Percentiles rank a stretch among this genome's conserved stretches.
Conservation (phyloP, 2,888 invertebrate species). For the Adineta ricciae region DNA sequence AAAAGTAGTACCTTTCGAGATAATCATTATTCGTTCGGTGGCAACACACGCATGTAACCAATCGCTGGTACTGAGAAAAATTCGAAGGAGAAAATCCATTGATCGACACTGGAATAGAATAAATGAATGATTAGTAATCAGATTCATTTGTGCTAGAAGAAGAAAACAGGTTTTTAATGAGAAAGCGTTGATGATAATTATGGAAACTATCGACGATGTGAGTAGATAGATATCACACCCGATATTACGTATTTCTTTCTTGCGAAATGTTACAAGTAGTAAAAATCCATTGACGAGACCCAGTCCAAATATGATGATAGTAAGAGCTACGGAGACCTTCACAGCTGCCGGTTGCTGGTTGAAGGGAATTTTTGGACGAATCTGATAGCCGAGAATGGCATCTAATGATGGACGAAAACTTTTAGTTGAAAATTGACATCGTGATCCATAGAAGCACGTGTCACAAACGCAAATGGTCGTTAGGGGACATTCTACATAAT, state of each 20-base stretch:
- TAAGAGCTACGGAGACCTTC: neutral
- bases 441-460: constrained; percentile 53
- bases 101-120: neutral
- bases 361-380: neutral
- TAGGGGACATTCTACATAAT: neutral
- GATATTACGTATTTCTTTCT: neutral
- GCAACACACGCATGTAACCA: neutral
- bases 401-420: neutral
- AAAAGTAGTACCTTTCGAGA: neutral
- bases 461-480: neutral
- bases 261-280: neutral
- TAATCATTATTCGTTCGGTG: neutral
- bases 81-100: neutral
- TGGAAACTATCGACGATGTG: neutral
- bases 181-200: neutral
- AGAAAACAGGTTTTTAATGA: neutral
- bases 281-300: neutral
- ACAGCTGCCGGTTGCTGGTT: neutral
- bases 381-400: neutral
- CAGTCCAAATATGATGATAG: neutral
- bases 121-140: neutral
- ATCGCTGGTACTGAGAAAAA: neutral
- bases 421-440: constrained; percentile 40
- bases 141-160: neutral
- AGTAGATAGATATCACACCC: neutral